Conservation (phyloP, 2,113 vertebrate species). For the Sula dactylatra region DNA sequence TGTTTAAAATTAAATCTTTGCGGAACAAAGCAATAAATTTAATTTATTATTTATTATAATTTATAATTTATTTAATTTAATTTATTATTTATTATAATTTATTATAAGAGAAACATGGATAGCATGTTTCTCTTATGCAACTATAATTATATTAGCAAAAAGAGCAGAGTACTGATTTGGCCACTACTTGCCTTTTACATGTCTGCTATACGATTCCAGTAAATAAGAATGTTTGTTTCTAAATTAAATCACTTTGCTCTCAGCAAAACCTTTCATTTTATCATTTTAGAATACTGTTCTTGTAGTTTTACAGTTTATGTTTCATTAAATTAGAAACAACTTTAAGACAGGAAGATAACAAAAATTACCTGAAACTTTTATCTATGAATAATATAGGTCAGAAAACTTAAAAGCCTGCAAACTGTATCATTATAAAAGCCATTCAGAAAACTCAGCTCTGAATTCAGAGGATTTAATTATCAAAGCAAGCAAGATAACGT, state of each 20-base stretch:
- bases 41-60: not conserved
- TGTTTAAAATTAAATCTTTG: not conserved
- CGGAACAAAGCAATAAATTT: not conserved
- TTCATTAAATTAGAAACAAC: not conserved
- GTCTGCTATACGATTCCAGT: not conserved
- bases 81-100: no score
- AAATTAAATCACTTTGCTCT: not conserved
- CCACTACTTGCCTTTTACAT: not conserved
- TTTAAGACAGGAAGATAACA: not conserved
- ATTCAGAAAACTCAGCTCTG: conserved; percentile 74
- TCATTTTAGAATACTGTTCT: not conserved
- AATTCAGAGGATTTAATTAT: conserved; percentile 72
- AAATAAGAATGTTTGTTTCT: not conserved
- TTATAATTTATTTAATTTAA: no score
- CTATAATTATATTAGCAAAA: not conserved
- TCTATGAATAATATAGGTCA: not conserved
- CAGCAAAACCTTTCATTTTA: not conserved
- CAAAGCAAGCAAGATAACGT: conserved; percentile 66
- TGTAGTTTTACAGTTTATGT: not conserved
- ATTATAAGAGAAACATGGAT: no score
- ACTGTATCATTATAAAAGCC: conserved; percentile 69
- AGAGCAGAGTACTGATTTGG: not conserved
- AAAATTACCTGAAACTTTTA: not conserved
- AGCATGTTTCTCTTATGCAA: not conserved
- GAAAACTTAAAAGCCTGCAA: conserved; percentile 48